Conservation (phyloP, 2,888 invertebrate species). For the Papilio elwesi region DNA sequence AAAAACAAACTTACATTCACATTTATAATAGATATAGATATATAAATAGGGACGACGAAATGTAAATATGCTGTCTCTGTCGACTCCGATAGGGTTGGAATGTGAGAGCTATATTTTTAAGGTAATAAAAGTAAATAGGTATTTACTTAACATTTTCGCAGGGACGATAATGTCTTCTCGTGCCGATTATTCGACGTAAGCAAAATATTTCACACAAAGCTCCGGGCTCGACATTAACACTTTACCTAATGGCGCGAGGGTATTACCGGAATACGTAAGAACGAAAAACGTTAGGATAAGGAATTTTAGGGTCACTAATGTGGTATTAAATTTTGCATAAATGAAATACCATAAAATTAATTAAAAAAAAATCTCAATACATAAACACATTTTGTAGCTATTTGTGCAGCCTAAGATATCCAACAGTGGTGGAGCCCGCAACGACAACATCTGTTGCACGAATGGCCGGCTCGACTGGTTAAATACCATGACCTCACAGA, state of each 20-base stretch:
- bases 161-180: conserved; percentile 10
- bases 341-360: neutral
- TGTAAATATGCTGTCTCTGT: no score
- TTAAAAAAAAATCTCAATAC: no score
- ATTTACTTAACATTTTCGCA: conserved; percentile 14
- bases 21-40: no score
- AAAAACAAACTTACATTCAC: no score
- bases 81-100: neutral
- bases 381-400: no score
- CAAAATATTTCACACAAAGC: conserved; percentile 26
- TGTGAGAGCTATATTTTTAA: neutral
- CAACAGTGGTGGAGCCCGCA: no score
- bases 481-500: no score
- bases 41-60: no score
- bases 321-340: conserved; percentile 21
- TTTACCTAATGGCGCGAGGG: conserved; percentile 27
- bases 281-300: conserved; percentile 29
- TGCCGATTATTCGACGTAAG: conserved; percentile 24
- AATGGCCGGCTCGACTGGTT: no score
- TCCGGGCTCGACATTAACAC: conserved; percentile 26
- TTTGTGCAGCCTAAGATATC: no score
- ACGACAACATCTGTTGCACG: no score
- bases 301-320: conserved; percentile 21
- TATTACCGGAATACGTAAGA: conserved; percentile 27
- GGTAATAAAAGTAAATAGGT: conserved; percentile 10